Evolutionary conservation across 1,140 invertebrate genomes (phyloP).

Genomic region (Belonocnema kinseyi): DNA sequence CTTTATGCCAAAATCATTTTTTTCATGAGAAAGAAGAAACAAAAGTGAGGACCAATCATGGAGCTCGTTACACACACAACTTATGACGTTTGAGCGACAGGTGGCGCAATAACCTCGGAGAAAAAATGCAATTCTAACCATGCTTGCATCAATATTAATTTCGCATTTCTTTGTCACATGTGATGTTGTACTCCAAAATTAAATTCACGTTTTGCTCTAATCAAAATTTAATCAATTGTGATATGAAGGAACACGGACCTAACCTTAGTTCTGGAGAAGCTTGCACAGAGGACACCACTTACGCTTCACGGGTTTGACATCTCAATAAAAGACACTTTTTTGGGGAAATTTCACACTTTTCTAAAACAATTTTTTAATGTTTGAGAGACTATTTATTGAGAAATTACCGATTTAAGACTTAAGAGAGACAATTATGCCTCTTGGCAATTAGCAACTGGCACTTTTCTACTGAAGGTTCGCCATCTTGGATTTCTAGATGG

Average conservation of each 20-base stretch:
- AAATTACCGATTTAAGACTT: background rate
- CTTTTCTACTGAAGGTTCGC: background rate
- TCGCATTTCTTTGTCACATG: too few species aligned
- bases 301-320: slow-evolving; percentile 49
- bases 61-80: slow-evolving; percentile 53
- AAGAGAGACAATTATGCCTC: background rate
- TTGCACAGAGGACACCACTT: slow-evolving; percentile 65
- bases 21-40: slow-evolving; percentile 35
- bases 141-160: slow-evolving; percentile 38
- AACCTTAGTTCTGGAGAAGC: slow-evolving; percentile 60
- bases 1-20: background rate
- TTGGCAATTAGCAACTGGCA: slow-evolving; percentile 13
- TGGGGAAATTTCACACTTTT: background rate
- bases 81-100: slow-evolving; percentile 58
- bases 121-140: slow-evolving; percentile 62
- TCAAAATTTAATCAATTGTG: slow-evolving; percentile 14
- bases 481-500: slow-evolving; percentile 11
- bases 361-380: background rate
- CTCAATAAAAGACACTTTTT: background rate
- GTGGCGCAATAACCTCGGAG: slow-evolving; percentile 57
- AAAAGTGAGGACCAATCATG: slow-evolving; percentile 62
- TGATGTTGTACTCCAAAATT: too few species aligned
- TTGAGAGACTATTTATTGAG: background rate
- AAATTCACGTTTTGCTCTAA: too few species aligned
- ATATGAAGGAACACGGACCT: slow-evolving; percentile 40